Percentiles rank a stretch among this genome's conserved stretches.
phyloP scores from a whole-genome alignment of 2,113 vertebrate genomes.

The Bettongia penicillata region DNA sequence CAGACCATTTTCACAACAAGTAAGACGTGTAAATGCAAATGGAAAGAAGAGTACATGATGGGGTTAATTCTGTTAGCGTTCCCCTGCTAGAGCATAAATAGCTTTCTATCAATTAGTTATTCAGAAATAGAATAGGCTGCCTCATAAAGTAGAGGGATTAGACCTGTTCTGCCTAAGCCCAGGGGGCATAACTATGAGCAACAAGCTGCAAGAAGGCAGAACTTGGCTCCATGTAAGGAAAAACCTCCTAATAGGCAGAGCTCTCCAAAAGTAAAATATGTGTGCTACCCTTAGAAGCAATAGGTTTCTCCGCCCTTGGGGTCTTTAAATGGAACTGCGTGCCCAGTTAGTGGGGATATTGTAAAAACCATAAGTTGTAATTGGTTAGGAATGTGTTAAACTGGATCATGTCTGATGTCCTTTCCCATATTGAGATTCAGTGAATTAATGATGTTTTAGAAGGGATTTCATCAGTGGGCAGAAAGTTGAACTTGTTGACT shows the following conservation, averaged over 20 bases:
- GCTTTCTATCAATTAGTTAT: background rate
- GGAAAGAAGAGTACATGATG: background rate
- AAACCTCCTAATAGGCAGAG: background rate
- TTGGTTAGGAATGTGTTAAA: background rate
- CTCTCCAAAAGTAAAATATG: background rate
- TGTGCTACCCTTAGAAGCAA: background rate
- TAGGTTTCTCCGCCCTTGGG: background rate
- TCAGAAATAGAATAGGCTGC: background rate
- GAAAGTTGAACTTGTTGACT: background rate
- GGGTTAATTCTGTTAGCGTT: background rate
- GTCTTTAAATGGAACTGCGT: background rate
- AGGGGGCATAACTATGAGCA: background rate
- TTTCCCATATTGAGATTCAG: background rate
- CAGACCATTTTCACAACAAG: slow-evolving; percentile 92
- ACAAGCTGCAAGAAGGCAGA: background rate
- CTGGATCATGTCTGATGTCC: background rate
- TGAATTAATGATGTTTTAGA: background rate
- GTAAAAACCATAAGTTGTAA: background rate
- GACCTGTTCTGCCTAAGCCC: background rate
- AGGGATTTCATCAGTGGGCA: background rate
- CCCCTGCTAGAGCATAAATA: background rate
- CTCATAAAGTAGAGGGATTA: background rate
- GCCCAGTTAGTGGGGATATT: background rate
- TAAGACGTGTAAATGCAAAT: slow-evolving; percentile 80
- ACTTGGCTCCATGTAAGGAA: background rate